Evolutionary conservation across 1,140 invertebrate species (phyloP).

Genomic region (Bombus terrestris): DNA sequence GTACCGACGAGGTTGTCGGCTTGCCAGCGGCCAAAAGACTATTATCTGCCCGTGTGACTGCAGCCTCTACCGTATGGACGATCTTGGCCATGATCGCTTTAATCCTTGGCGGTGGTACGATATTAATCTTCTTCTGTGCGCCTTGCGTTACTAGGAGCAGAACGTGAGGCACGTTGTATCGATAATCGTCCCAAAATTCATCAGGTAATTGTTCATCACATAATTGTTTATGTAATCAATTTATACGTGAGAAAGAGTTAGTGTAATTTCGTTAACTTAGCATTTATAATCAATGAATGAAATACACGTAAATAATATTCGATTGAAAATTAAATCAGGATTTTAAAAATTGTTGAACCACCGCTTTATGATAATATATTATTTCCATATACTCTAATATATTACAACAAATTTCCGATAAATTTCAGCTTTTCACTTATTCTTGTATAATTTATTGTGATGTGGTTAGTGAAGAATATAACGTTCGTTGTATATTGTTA

Average conservation of each 20-base stretch:
- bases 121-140: constrained; percentile 66
- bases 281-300: no score
- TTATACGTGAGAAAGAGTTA: background rate
- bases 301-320: background rate
- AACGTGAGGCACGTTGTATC: constrained; percentile 29
- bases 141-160: constrained; percentile 61
- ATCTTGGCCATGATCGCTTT: constrained; percentile 61
- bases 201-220: background rate
- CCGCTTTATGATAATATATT: background rate
- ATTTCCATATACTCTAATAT: background rate
- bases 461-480: background rate
- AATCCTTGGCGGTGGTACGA: constrained; percentile 61
- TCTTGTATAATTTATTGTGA: background rate
- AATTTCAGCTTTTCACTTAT: background rate
- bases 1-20: constrained; percentile 68
- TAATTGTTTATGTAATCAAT: background rate
- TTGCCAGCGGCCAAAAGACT: constrained; percentile 68
- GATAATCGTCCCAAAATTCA: background rate
- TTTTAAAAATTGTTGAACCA: background rate
- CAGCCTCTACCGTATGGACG: constrained; percentile 60
- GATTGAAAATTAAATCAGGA: background rate
- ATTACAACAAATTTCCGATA: background rate
- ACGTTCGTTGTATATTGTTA: background rate
- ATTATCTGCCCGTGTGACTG: constrained; percentile 49
- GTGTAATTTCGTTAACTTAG: no score